These are phyloP conservation scores for Fringilla coelebs DNA, from an alignment of 2,797 vertebrate species.

Conservation along the genomic window DNA sequence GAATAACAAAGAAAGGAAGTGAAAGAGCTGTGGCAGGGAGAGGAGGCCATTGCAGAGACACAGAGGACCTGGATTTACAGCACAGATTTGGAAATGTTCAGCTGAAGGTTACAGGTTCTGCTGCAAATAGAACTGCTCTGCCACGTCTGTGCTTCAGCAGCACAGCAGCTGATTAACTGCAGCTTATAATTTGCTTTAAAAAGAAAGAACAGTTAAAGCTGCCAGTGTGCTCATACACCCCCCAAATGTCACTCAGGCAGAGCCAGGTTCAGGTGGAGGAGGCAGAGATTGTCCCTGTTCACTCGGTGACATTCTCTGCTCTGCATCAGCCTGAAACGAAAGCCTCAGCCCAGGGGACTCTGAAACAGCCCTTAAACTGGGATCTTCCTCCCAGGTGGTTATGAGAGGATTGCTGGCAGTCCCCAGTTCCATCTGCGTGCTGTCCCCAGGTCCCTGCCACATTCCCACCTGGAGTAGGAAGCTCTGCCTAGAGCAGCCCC, in stretches of 20 bases:
- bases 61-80: neutral
- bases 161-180: neutral
- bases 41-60: neutral
- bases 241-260: neutral
- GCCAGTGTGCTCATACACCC: neutral
- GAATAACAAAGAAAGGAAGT: slow-evolving; percentile 34
- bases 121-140: neutral
- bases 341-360: neutral
- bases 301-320: neutral
- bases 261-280: neutral
- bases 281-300: neutral
- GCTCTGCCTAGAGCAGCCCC: neutral
- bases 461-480: neutral
- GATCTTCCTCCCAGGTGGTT: slow-evolving; percentile 24
- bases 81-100: neutral
- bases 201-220: neutral
- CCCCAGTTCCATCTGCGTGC: neutral
- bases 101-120: neutral
- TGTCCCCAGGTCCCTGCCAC: neutral
- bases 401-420: slow-evolving; percentile 10
- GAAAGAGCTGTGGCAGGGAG: neutral
- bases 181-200: neutral
- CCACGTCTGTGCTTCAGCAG: neutral
- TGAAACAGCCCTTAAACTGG: neutral
- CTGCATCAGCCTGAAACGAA: neutral